A percentile compares a stretch with the other conserved stretches of the same genome.
These are phyloP conservation scores for Tragelaphus imberbis DNA, from an alignment of 2,113 vertebrate genomes.

Conservation along the genomic window DNA sequence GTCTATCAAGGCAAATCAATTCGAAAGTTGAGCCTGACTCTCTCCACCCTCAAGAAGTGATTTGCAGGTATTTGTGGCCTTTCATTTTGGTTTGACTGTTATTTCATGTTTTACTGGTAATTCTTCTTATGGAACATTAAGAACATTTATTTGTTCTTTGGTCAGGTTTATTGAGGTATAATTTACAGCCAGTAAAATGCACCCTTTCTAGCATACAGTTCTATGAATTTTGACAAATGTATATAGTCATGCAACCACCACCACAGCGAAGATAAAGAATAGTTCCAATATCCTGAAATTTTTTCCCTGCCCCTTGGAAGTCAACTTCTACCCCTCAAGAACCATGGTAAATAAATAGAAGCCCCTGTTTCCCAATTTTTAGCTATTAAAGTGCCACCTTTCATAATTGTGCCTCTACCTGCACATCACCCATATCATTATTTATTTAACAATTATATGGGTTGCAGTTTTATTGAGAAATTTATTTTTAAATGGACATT, in stretches of 20 bases:
- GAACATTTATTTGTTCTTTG: not conserved
- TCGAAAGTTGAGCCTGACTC: conserved; percentile 13
- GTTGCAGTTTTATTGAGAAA: not conserved
- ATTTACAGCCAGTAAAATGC: conserved; percentile 35
- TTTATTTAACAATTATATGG: not conserved
- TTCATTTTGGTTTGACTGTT: not conserved
- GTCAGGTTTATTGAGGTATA: not conserved
- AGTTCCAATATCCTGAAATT: not conserved
- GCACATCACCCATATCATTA: not conserved
- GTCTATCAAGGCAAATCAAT: not conserved
- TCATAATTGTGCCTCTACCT: not conserved
- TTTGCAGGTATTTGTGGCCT: not conserved
- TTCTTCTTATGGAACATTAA: not conserved
- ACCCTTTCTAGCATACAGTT: not conserved
- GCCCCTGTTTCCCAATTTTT: not conserved
- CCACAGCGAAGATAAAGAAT: not conserved
- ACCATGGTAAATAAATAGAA: not conserved
- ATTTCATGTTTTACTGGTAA: not conserved
- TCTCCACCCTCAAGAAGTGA: conserved; percentile 5
- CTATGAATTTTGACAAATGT: not conserved
- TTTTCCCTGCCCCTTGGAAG: not conserved
- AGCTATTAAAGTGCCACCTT: not conserved
- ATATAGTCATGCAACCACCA: not conserved
- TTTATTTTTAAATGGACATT: not conserved
- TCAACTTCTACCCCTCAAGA: not conserved